Percentiles rank a stretch among this genome's conserved stretches.
Conservation (phyloP, 2,113 vertebrate species). For the Limanda limanda region DNA sequence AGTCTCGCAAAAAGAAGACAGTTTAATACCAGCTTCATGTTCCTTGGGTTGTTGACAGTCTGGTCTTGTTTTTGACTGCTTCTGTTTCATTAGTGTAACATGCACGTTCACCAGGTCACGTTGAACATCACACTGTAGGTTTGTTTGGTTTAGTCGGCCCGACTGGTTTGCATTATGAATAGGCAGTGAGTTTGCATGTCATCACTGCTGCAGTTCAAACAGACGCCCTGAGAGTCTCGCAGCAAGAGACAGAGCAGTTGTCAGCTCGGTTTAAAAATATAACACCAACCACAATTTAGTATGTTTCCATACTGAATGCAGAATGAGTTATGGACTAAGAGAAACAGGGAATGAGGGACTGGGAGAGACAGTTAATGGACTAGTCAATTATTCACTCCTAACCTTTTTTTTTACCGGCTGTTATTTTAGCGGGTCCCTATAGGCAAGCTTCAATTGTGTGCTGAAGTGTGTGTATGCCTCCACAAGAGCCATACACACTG, state of each 20-base stretch:
- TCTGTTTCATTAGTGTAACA: not conserved
- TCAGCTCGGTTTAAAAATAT: not conserved
- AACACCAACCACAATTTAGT: not conserved
- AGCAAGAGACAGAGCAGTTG: not conserved
- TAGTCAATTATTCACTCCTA: conserved; percentile 55
- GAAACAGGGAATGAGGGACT: not conserved
- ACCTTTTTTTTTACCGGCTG: too few relatives aligned
- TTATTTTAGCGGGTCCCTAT: conserved; percentile 17
- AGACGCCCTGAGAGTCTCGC: not conserved
- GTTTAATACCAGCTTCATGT: not conserved
- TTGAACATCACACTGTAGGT: conserved; percentile 1
- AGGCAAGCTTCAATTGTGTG: conserved; percentile 8
- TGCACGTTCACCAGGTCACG: not conserved
- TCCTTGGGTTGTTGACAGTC: not conserved
- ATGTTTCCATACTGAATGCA: not conserved
- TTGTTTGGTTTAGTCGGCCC: conserved; percentile 21
- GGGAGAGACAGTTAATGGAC: conserved; percentile 28
- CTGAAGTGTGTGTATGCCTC: conserved; percentile 22
- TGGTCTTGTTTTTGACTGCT: not conserved
- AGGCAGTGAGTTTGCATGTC: conserved; percentile 45
- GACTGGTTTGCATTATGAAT: conserved; percentile 56
- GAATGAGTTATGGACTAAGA: not conserved
- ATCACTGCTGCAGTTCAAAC: conserved; percentile 1
- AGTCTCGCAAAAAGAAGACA: conserved; percentile 2
- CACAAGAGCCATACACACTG: conserved; percentile 8